Evolutionary conservation across 2,797 vertebrate species (phyloP), one percentile per base, ranked within the genome.

Genomic region (Scolopax rusticola): DNA sequence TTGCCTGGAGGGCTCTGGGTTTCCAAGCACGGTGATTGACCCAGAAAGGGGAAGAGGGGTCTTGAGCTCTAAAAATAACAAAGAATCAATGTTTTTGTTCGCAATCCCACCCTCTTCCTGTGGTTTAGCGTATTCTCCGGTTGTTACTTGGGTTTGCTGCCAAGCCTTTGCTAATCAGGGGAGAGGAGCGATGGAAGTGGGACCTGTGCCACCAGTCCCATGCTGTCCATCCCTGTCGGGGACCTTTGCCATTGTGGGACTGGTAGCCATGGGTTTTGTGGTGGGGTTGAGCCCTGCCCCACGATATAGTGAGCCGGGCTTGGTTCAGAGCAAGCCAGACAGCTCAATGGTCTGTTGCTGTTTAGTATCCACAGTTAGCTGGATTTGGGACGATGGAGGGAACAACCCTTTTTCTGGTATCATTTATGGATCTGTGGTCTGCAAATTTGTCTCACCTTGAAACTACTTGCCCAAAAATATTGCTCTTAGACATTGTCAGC

Each of bases 171-270:
- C 33, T 57, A 50, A 56, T 68, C 11, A 59, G 36, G n/a, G 64
- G 40, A 56, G 56, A 24, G 56, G 33, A 83, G 47, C 0, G 2
- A 53, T 61, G 25, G 76, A 57, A 45, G 43, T 1, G 50, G 41
- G 80, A 64, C 19, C 51, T 40, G 40, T 65, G 65, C 25, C 0
- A 1, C 53, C 47, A 28, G 45, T 28, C 68, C 45, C 1, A 0
- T 36, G 48, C 13, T 1, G 0, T 2, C 2, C 0, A 0, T 50
- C 25, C 33, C 30, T 4, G 0, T 1, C 18, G 21, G 36, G 45
- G 23, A 56, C 4, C 47, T 67, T 73, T 7, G 1, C 65, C 0
- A 0, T 19, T 0, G 12, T 2, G 12, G 32, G 19, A 13, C 50
- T 40, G 40, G 45, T 47, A 36, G n/a, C 80, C 25, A 1, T 1